These are phyloP conservation scores for Sorex araneus DNA, from an alignment of 2,113 vertebrate genomes.

Conservation along the genomic window DNA sequence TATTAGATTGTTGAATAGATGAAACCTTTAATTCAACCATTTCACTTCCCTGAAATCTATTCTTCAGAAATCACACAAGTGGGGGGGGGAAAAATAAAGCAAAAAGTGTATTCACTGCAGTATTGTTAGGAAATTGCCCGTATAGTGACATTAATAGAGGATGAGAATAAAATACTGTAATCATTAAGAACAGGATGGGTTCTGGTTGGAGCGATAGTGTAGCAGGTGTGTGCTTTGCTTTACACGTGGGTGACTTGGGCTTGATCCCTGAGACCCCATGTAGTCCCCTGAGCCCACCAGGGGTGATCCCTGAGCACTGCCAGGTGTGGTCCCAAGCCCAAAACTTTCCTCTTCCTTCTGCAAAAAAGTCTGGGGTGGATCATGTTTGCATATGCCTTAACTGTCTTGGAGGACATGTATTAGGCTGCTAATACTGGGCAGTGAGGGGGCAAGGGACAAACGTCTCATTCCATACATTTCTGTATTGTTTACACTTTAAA, in stretches of 20 bases:
- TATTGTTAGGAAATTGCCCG: slow-evolving; percentile 6
- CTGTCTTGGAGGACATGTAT: background rate
- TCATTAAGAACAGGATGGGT: slow-evolving; percentile 4
- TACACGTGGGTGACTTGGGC: too few species aligned
- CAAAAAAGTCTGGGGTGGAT: too few species aligned
- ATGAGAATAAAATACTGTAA: background rate
- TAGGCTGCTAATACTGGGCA: background rate
- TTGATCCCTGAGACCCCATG: too few species aligned
- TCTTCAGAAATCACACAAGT: slow-evolving; percentile 35
- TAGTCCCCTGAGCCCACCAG: too few species aligned
- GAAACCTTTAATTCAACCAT: slow-evolving; percentile 42
- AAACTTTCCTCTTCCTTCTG: too few species aligned
- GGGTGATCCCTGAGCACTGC: too few species aligned
- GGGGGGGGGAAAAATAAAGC: background rate
- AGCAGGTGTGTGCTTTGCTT: too few species aligned
- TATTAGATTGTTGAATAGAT: slow-evolving; percentile 8
- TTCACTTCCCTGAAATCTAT: slow-evolving; percentile 41
- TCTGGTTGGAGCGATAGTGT: too few species aligned
- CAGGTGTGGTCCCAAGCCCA: too few species aligned
- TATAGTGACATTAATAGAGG: too few species aligned
- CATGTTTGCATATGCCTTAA: background rate
- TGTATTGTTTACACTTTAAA: slow-evolving; percentile 55
- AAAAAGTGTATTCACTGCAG: background rate
- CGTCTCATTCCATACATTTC: slow-evolving; percentile 11
- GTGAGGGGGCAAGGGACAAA: background rate